A percentile compares a stretch with the other conserved stretches of the same genome.
These are phyloP conservation scores for Neogobius melanostomus DNA, from an alignment of 2,113 vertebrate species.

Conservation along the genomic window DNA sequence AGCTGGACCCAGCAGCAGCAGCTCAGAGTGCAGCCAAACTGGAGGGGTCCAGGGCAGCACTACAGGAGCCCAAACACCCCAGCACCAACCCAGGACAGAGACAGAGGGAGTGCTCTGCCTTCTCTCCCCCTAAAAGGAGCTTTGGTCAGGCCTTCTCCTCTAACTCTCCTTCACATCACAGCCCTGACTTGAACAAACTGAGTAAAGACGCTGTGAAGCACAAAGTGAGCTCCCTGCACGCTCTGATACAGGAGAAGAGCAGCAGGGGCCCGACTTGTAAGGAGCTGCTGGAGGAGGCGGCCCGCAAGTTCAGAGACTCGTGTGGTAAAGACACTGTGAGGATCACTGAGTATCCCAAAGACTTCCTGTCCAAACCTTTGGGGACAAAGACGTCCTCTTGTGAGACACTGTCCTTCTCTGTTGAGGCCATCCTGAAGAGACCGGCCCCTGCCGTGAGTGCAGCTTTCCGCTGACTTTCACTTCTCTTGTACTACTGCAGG, in stretches of 20 bases:
- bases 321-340: conserved; percentile 79
- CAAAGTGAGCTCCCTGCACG: conserved; percentile 87
- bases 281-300: conserved; percentile 84
- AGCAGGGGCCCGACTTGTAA: conserved; percentile 79
- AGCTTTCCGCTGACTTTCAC: conserved; percentile 76
- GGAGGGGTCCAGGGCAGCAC: conserved; percentile 78
- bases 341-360: conserved; percentile 80
- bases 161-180: conserved; percentile 56
- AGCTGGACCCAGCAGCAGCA: conserved; percentile 61
- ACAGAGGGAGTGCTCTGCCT: conserved; percentile 86
- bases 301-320: conserved; percentile 85
- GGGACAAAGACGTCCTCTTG: conserved; percentile 80
- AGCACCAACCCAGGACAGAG: conserved; percentile 69
- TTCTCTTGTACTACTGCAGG: conserved; percentile 51
- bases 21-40: conserved; percentile 67
- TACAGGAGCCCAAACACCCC: conserved; percentile 53
- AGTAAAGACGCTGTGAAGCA: conserved; percentile 82
- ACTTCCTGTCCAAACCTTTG: conserved; percentile 81
- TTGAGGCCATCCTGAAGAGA: conserved; percentile 94
- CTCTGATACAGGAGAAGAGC: conserved; percentile 84
- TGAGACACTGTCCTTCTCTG: conserved; percentile 92
- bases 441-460: conserved; percentile 81
- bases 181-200: conserved; percentile 80
- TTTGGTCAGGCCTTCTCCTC: conserved; percentile 80
- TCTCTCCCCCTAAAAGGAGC: conserved; percentile 86